Conservation (phyloP, 1,140 invertebrate species). For the Druon quercuslanigerum region DNA sequence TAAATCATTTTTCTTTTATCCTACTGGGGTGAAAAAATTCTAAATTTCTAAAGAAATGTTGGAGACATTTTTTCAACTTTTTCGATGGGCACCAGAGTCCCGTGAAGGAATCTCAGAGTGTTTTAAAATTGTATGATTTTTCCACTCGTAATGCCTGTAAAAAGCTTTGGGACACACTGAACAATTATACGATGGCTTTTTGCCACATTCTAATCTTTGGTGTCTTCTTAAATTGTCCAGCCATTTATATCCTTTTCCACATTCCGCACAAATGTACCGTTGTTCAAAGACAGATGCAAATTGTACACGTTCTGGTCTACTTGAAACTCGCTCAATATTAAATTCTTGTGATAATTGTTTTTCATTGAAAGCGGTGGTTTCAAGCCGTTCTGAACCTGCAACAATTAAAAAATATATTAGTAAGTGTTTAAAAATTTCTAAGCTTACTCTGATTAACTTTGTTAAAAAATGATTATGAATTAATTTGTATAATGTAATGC, state of each 20-base stretch:
- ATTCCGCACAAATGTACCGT: slow-evolving; percentile 69
- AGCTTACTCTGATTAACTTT: no score
- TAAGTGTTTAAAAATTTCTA: no score
- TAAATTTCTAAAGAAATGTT: background rate
- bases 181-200: slow-evolving; percentile 47
- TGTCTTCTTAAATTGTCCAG: slow-evolving; percentile 69
- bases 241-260: slow-evolving; percentile 73
- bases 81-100: background rate
- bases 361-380: no score
- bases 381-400: no score
- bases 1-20: no score
- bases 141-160: slow-evolving; percentile 54
- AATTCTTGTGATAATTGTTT: no score
- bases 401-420: no score
- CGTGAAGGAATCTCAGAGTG: background rate
- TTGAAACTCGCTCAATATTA: background rate
- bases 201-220: slow-evolving; percentile 64
- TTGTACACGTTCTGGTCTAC: background rate
- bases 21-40: no score
- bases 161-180: slow-evolving; percentile 45
- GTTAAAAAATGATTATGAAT: no score
- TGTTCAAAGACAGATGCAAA: slow-evolving; percentile 40
- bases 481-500: no score
- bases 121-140: slow-evolving; percentile 43
- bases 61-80: background rate